Conservation (phyloP, 2,888 invertebrate species). For the Acrobasis repandana region DNA sequence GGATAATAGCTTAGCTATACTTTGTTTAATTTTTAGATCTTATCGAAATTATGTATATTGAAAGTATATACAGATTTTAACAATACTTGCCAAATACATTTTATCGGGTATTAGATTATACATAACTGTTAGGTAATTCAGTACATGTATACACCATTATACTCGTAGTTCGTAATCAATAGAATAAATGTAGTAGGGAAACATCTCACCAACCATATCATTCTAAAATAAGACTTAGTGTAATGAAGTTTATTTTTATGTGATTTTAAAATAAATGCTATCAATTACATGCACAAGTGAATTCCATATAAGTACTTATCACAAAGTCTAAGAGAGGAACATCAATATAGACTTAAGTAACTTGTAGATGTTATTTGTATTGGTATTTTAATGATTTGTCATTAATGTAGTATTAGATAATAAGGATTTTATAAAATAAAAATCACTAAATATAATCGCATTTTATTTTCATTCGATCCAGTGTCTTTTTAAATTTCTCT, state of each 20-base stretch:
- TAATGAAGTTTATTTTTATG: constrained; percentile 46
- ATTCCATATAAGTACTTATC: constrained; percentile 21
- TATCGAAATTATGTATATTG: constrained; percentile 24
- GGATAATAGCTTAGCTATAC: constrained; percentile 41
- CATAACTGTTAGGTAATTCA: constrained; percentile 7
- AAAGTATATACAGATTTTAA: constrained; percentile 31
- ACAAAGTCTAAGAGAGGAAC: constrained; percentile 21
- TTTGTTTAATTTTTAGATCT: constrained; percentile 28
- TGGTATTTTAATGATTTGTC: constrained; percentile 34
- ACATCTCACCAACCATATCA: constrained; percentile 68
- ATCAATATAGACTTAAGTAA: constrained; percentile 27
- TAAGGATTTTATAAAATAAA: constrained; percentile 42
- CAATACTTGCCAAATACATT: constrained; percentile 37
- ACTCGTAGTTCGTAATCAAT: constrained; percentile 3
- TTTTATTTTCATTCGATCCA: constrained; percentile 14
- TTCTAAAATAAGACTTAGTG: constrained; percentile 56
- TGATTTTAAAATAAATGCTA: constrained; percentile 38
- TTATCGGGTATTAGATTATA: constrained; percentile 24
- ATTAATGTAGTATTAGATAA: constrained; percentile 37
- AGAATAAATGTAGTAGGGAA: constrained; percentile 22
- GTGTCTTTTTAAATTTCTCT: neutral
- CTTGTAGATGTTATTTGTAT: constrained; percentile 35
- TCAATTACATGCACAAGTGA: constrained; percentile 43
- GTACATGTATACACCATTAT: constrained; percentile 1
- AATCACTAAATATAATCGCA: constrained; percentile 16